Percentiles rank a stretch among this genome's conserved stretches.
phyloP scores from a whole-genome alignment of 2,113 vertebrate genomes.

The Entosphenus tridentatus region DNA sequence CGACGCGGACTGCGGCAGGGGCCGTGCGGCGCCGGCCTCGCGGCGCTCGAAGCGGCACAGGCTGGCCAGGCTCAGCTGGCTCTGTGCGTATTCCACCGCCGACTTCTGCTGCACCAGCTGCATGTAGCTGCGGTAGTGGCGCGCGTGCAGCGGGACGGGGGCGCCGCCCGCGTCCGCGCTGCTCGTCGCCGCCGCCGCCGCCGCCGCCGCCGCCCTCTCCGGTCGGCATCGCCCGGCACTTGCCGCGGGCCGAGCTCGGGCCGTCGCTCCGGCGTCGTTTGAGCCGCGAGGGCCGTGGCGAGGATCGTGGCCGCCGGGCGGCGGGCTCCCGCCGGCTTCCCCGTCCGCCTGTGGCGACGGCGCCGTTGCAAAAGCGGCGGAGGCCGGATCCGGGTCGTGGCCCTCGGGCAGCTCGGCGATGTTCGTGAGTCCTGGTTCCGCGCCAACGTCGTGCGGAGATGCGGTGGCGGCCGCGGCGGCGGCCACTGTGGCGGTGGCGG shows the following conservation, averaged over 20 bases:
- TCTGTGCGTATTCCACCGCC: slow-evolving; percentile 70
- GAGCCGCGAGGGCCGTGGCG: too few relatives aligned
- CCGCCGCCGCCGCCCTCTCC: background rate
- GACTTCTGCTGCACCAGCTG: slow-evolving; percentile 79
- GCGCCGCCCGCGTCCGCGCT: background rate
- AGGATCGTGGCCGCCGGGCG: too few relatives aligned
- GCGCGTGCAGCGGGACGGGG: slow-evolving; percentile 28
- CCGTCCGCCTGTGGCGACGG: too few relatives aligned
- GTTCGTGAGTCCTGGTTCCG: too few relatives aligned
- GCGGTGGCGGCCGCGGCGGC: background rate
- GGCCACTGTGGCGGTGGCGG: background rate
- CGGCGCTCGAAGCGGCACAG: slow-evolving; percentile 29
- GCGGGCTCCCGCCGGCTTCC: too few relatives aligned
- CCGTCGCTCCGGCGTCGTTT: too few relatives aligned
- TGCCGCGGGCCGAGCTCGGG: too few relatives aligned
- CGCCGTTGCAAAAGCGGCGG: too few relatives aligned
- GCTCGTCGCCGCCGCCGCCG: background rate
- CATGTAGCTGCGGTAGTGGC: slow-evolving; percentile 92
- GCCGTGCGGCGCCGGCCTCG: background rate
- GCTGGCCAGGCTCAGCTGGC: slow-evolving; percentile 64
- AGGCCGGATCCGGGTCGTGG: too few relatives aligned
- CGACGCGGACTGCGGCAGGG: slow-evolving; percentile 27
- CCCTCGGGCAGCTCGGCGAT: too few relatives aligned
- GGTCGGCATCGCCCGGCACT: too few relatives aligned
- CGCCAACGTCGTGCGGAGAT: too few relatives aligned